Conservation (phyloP, 1,140 invertebrate species). For the Micrasema longulum region DNA sequence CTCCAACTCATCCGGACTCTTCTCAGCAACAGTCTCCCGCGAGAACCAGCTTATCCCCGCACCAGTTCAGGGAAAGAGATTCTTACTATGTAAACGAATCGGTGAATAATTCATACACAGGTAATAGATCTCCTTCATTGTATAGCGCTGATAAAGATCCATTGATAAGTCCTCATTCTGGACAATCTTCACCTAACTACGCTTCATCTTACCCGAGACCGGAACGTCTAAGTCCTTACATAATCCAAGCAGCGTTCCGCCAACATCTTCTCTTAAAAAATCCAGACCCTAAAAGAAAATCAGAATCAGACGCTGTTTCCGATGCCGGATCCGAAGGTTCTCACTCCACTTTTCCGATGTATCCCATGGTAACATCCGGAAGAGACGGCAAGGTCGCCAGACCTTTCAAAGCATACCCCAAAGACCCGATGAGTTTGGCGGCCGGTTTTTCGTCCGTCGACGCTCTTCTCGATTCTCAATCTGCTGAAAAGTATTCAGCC, state of each 20-base stretch:
- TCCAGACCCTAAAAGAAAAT: constrained; percentile 13
- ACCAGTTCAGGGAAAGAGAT: background rate
- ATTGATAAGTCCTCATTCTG: constrained; percentile 1
- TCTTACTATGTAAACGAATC: background rate
- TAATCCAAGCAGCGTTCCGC: constrained; percentile 44
- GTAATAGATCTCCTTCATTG: constrained; percentile 49
- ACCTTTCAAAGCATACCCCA: constrained; percentile 80
- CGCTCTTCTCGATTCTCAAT: constrained; percentile 65
- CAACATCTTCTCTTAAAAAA: constrained; percentile 39
- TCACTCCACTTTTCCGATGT: constrained; percentile 27
- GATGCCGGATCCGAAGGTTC: constrained; percentile 44
- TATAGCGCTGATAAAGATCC: constrained; percentile 32
- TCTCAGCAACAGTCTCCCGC: background rate
- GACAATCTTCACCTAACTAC: constrained; percentile 41
- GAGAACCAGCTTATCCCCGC: background rate
- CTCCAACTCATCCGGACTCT: background rate
- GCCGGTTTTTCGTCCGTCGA: constrained; percentile 64
- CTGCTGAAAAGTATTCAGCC: constrained; percentile 73
- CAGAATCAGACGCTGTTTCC: constrained; percentile 43
- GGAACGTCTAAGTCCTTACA: constrained; percentile 55
- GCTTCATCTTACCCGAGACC: constrained; percentile 45
- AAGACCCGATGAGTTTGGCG: constrained; percentile 73
- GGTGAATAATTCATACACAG: background rate
- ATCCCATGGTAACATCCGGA: constrained; percentile 48
- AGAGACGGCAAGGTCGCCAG: constrained; percentile 64